Conservation (phyloP, 2,888 invertebrate genomes). For the Lucinisca nassula region DNA sequence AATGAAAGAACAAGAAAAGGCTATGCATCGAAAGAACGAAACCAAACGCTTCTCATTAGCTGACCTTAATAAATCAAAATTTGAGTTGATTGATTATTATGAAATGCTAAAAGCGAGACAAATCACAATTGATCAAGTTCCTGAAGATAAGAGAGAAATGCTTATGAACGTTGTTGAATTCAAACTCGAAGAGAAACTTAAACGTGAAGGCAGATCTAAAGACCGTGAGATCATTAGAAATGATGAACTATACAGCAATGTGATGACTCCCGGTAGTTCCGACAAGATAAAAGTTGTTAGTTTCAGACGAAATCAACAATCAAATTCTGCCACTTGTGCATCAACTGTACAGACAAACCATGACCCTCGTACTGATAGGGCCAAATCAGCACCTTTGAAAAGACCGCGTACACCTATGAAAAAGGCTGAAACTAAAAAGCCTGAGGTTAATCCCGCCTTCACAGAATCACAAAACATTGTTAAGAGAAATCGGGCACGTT, state of each 20-base stretch:
- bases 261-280: constrained; percentile 53
- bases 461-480: constrained; percentile 47
- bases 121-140: constrained; percentile 68
- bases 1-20: constrained; percentile 62
- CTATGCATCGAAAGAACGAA: constrained; percentile 19
- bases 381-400: constrained; percentile 66
- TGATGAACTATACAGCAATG: constrained; percentile 66
- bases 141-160: constrained; percentile 69
- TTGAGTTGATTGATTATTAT: constrained; percentile 77
- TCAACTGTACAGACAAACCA: constrained; percentile 31
- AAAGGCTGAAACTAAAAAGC: constrained; percentile 58
- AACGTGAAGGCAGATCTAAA: constrained; percentile 30
- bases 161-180: constrained; percentile 64
- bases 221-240: constrained; percentile 35
- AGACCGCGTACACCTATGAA: constrained; percentile 66
- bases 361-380: constrained; percentile 56
- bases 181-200: constrained; percentile 60
- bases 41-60: constrained; percentile 53
- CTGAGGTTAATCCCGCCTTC: constrained; percentile 67
- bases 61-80: constrained; percentile 61
- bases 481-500: constrained; percentile 75
- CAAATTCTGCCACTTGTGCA: constrained; percentile 30
- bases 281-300: constrained; percentile 56
- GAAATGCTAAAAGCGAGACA: constrained; percentile 71
- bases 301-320: constrained; percentile 56